Conservation (phyloP, 2,888 invertebrate genomes). For the Muschampia plurimacula region DNA sequence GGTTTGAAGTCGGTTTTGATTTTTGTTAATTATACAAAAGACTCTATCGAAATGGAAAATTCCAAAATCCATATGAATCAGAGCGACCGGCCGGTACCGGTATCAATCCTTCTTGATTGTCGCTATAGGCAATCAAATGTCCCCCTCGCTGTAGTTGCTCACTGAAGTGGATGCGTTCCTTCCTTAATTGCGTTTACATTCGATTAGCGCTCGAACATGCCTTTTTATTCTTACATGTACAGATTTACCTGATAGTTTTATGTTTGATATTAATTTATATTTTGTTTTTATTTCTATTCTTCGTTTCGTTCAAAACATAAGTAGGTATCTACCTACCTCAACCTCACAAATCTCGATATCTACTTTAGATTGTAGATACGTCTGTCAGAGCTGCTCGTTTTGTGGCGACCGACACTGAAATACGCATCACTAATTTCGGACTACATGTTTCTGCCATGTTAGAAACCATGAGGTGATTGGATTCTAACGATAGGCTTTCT, state of each 20-base stretch:
- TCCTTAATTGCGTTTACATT: conserved; percentile 29
- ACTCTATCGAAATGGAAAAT: background rate
- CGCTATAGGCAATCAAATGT: conserved; percentile 17
- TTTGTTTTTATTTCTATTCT: background rate
- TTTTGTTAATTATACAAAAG: too few species aligned
- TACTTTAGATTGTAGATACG: too few species aligned
- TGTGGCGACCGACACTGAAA: too few species aligned
- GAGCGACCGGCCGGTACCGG: background rate
- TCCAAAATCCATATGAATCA: conserved; percentile 28
- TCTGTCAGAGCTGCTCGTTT: too few species aligned
- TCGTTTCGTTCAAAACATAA: too few species aligned
- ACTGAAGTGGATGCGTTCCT: background rate
- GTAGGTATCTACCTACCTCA: too few species aligned
- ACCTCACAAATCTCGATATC: too few species aligned
- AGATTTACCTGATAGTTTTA: background rate
- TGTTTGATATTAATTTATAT: background rate
- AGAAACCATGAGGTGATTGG: too few species aligned
- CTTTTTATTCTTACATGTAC: background rate
- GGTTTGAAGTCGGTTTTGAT: too few species aligned
- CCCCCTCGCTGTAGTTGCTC: background rate
- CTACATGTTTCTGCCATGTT: too few species aligned
- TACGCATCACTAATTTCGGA: too few species aligned
- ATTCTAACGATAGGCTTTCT: too few species aligned
- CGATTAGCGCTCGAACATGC: conserved; percentile 15
- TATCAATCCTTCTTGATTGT: conserved; percentile 18